Percentiles rank a stretch among this genome's conserved stretches.
Conservation (phyloP, 2,113 vertebrate genomes). For the Rhadina sibilatrix region DNA sequence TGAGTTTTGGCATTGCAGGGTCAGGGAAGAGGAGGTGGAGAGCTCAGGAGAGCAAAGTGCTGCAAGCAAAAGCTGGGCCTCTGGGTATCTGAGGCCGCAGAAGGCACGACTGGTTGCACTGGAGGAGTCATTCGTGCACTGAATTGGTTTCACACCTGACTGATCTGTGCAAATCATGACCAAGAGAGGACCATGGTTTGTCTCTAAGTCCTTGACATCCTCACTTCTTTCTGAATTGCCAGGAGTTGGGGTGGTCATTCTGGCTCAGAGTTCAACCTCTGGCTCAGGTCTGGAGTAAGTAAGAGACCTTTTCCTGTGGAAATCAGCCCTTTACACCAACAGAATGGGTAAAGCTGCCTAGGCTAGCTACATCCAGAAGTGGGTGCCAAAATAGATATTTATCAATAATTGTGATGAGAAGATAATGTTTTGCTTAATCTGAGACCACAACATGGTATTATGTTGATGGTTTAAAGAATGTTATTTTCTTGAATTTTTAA, state of each 20-base stretch:
- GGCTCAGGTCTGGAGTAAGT: neutral
- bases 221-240: neutral
- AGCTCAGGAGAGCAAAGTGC: rapidly evolving
- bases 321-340: neutral
- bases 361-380: neutral
- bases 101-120: rapidly evolving
- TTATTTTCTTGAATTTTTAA: neutral
- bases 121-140: neutral
- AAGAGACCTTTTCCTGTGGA: neutral
- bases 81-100: neutral
- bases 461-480: neutral
- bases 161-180: neutral
- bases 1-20: neutral
- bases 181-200: neutral
- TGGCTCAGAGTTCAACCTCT: neutral
- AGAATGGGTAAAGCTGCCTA: neutral
- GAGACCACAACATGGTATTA: neutral
- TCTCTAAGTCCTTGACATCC: neutral
- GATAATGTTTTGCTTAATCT: neutral
- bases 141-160: neutral
- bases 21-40: neutral
- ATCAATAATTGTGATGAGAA: neutral
- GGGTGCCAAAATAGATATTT: neutral
- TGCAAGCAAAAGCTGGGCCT: neutral
- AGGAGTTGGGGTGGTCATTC: rapidly evolving